Conservation (phyloP, 2,888 invertebrate genomes). For the Leptopterna dolabrata region DNA sequence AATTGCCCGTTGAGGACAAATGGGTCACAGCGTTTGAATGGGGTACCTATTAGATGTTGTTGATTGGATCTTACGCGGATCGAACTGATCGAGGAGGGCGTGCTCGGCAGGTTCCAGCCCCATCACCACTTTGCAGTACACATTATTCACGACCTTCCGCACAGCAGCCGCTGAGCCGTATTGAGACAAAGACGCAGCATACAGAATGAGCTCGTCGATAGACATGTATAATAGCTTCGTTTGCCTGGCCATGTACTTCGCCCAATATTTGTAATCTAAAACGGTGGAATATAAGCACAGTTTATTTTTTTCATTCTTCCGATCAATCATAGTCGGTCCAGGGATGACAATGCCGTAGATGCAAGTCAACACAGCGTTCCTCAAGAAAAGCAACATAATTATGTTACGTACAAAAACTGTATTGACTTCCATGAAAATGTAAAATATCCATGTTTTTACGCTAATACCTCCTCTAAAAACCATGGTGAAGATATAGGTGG, state of each 20-base stretch:
- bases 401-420: no score
- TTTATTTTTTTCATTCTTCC: no score
- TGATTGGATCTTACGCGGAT: not conserved
- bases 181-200: not conserved
- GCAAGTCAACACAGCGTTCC: no score
- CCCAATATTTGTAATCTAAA: constrained; percentile 34
- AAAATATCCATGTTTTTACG: no score
- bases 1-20: no score
- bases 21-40: no score
- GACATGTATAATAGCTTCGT: constrained; percentile 1
- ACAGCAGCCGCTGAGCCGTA: not conserved
- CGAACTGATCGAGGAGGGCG: constrained; percentile 21
- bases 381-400: no score
- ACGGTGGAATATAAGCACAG: not conserved
- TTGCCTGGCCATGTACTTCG: not conserved
- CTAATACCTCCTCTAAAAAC: no score
- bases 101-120: not conserved
- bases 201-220: constrained; percentile 41
- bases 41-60: not conserved
- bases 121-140: constrained; percentile 35
- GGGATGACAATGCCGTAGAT: no score
- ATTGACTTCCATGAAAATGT: no score
- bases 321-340: no score
- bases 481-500: no score
- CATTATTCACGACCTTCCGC: constrained; percentile 10